Evolutionary conservation across 30 jellyfish, hydroid and myxozoan species (phyloP).

Genomic region (Clytia hemisphaerica): DNA sequence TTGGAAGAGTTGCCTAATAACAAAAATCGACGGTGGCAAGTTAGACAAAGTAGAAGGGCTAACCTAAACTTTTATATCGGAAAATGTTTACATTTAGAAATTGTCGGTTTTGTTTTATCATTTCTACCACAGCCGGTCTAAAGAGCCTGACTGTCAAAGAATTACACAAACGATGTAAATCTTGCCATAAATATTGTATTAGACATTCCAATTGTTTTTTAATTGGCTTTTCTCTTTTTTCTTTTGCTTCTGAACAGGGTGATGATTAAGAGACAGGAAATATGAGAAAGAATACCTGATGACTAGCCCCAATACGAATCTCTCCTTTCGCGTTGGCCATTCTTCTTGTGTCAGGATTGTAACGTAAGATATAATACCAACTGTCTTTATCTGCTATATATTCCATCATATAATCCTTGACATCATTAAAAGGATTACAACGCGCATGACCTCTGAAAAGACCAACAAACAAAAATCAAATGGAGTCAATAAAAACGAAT

Average conservation of each 20-base stretch:
- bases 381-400: constrained; percentile 75
- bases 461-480: too few species aligned
- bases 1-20: constrained; percentile 71
- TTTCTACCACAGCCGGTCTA: background rate
- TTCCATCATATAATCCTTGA: constrained; percentile 61
- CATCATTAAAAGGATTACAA: constrained; percentile 72
- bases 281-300: constrained; percentile 56
- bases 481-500: too few species aligned
- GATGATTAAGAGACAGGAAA: background rate
- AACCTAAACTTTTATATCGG: background rate
- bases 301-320: constrained; percentile 91
- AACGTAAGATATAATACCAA: constrained; percentile 91
- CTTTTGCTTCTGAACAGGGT: background rate
- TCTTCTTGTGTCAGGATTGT: constrained; percentile 97
- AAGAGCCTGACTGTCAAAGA: background rate
- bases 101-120: background rate
- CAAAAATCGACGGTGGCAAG: too few species aligned
- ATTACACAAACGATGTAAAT: background rate
- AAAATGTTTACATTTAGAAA: background rate
- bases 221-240: background rate
- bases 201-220: too few species aligned
- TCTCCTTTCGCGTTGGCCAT: constrained; percentile 98
- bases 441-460: constrained; percentile 69
- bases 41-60: too few species aligned
- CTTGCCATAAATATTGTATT: too few species aligned